A percentile compares a stretch with the other conserved stretches of the same genome.
Evolutionary conservation across 2,113 vertebrate genomes (phyloP).

Genomic region (Ifrita kowaldi): DNA sequence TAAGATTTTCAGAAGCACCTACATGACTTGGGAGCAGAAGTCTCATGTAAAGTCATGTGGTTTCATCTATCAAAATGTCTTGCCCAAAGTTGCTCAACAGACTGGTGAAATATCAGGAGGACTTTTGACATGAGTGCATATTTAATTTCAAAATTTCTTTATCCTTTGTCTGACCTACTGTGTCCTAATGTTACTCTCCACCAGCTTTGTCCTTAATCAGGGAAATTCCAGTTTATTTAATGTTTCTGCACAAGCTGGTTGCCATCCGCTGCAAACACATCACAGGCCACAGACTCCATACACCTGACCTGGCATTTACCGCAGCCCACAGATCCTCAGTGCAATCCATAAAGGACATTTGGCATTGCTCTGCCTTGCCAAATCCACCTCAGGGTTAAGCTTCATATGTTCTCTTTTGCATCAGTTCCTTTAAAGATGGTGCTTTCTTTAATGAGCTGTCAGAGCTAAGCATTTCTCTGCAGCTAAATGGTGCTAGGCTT

Average conservation of each 20-base stretch:
- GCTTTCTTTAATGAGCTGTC: slow-evolving; percentile 65
- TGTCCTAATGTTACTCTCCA: not conserved
- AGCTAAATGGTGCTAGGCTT: not conserved
- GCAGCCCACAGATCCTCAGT: not conserved
- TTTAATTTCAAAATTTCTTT: not conserved
- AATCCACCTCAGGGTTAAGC: slow-evolving; percentile 60
- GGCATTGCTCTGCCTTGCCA: slow-evolving; percentile 56
- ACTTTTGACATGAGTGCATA: not conserved
- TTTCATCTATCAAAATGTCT: not conserved
- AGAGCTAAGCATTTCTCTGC: slow-evolving; percentile 38
- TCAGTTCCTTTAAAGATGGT: slow-evolving; percentile 67
- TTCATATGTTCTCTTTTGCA: slow-evolving; percentile 69
- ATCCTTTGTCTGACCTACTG: not conserved
- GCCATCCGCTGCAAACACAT: not conserved
- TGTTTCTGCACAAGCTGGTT: not conserved
- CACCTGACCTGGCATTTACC: slow-evolving; percentile 58
- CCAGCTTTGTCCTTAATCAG: not conserved
- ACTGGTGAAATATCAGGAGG: not conserved
- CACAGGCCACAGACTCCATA: slow-evolving; percentile 1
- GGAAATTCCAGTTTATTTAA: not conserved
- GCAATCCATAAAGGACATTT: slow-evolving; percentile 59
- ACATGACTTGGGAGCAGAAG: not conserved
- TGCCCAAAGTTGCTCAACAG: not conserved
- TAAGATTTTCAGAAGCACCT: not conserved
- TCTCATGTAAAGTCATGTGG: not conserved